A percentile compares a stretch with the other conserved stretches of the same genome.
These are phyloP conservation scores for Lophotriccus pileatus DNA, from an alignment of 2,797 vertebrate species.

Conservation along the genomic window DNA sequence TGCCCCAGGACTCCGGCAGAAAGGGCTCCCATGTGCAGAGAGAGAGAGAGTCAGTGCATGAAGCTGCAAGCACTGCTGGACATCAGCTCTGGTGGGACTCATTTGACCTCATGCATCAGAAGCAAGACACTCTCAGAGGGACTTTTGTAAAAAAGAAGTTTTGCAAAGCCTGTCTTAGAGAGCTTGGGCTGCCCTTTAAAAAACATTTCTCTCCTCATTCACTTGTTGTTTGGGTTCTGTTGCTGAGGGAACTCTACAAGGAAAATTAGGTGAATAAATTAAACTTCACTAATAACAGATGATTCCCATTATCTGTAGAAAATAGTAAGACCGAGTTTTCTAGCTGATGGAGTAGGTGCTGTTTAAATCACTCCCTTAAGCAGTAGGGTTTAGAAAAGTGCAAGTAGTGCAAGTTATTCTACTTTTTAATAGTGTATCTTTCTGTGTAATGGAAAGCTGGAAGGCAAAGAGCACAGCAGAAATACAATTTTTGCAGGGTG, in stretches of 20 bases:
- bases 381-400: not conserved
- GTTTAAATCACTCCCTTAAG: not conserved
- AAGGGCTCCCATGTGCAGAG: not conserved
- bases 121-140: not conserved
- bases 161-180: not conserved
- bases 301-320: not conserved
- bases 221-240: not conserved
- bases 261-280: not conserved
- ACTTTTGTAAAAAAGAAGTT: not conserved
- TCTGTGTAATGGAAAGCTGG: constrained; percentile 1
- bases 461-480: not conserved
- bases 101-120: fast-evolving
- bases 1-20: not conserved
- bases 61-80: not conserved
- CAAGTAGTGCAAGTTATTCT: not conserved
- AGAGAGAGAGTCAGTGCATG: not conserved
- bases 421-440: not conserved
- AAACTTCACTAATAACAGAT: not conserved
- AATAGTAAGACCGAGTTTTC: not conserved
- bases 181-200: not conserved
- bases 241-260: not conserved
- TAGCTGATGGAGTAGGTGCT: not conserved
- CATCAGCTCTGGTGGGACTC: not conserved
- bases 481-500: not conserved
- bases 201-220: not conserved